These are phyloP conservation scores for Anguilla japonica DNA, from an alignment of 2,113 vertebrate genomes.

Conservation along the genomic window DNA sequence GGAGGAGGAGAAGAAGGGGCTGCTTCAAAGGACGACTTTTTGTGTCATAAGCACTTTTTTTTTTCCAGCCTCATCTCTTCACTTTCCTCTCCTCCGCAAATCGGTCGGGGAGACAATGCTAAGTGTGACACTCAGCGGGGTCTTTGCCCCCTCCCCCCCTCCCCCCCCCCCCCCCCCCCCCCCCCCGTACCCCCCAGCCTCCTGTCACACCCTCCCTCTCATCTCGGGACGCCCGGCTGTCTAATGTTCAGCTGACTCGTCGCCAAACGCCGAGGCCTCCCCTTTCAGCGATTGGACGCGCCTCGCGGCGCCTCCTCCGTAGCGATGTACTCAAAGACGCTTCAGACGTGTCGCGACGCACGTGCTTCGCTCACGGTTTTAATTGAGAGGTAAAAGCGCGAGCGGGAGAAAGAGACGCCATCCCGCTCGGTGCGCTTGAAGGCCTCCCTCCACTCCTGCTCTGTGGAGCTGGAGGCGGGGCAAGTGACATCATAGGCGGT, in stretches of 20 bases:
- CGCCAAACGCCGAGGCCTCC: not conserved
- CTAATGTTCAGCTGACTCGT: not conserved
- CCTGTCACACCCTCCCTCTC: not conserved
- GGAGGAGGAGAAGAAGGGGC: constrained; percentile 18
- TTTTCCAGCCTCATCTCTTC: not conserved
- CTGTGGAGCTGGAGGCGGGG: constrained; percentile 11
- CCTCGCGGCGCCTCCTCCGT: not conserved
- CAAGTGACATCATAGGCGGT: constrained; percentile 28
- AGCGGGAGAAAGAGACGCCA: not conserved
- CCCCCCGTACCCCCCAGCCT: no score
- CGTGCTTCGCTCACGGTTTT: not conserved
- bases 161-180: no score
- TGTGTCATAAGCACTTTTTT: constrained; percentile 22
- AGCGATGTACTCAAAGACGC: constrained; percentile 12
- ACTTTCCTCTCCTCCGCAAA: constrained; percentile 23
- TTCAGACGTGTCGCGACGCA: not conserved
- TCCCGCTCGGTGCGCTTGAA: not conserved
- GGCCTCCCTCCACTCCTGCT: not conserved
- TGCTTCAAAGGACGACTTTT: constrained; percentile 28
- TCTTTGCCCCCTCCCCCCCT: not conserved
- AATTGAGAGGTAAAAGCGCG: not conserved
- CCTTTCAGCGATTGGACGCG: constrained; percentile 20
- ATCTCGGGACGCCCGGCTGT: not conserved
- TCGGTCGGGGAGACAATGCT: constrained; percentile 1
- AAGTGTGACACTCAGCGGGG: constrained; percentile 15